Evolutionary conservation across 2,888 invertebrate genomes (phyloP).

Genomic region (Philopedon plagiatum): DNA sequence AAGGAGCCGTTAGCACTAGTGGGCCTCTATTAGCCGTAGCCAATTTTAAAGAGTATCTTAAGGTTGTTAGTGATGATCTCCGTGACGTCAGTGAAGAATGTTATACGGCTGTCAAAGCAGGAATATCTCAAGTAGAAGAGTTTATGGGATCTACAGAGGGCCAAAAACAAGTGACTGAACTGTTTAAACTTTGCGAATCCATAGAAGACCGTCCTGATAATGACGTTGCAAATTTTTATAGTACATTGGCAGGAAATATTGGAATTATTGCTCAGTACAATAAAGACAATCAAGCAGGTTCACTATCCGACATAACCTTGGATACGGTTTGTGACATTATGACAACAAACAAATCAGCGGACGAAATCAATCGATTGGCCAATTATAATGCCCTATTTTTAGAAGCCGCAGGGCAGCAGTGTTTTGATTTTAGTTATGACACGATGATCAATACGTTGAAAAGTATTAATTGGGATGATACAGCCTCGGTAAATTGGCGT

Average conservation of each 20-base stretch:
- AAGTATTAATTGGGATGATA: slow-evolving; percentile 77
- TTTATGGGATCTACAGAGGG: slow-evolving; percentile 76
- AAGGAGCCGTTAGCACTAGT: slow-evolving; percentile 90
- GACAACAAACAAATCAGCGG: slow-evolving; percentile 73
- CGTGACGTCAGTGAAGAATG: slow-evolving; percentile 79
- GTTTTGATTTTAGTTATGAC: slow-evolving; percentile 87
- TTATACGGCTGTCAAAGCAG: slow-evolving; percentile 70
- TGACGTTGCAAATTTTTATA: slow-evolving; percentile 88
- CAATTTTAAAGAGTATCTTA: slow-evolving; percentile 90
- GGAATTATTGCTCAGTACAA: slow-evolving; percentile 92
- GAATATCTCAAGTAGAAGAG: slow-evolving; percentile 72
- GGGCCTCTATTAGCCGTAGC: slow-evolving; percentile 89
- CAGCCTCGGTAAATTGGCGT: slow-evolving; percentile 74
- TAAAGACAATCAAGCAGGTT: slow-evolving; percentile 91
- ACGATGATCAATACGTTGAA: slow-evolving; percentile 80
- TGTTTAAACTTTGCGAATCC: slow-evolving; percentile 85
- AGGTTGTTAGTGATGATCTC: slow-evolving; percentile 85
- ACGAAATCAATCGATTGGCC: slow-evolving; percentile 78
- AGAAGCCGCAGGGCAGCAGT: slow-evolving; percentile 77
- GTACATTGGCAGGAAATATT: slow-evolving; percentile 85
- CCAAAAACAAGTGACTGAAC: slow-evolving; percentile 75
- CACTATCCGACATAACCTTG: slow-evolving; percentile 81
- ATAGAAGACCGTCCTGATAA: slow-evolving; percentile 75
- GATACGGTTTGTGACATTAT: slow-evolving; percentile 85
- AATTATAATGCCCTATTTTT: slow-evolving; percentile 81